Evolutionary conservation across 2,888 invertebrate species (phyloP), one percentile per base, ranked within the genome.

Genomic region (Tenthredo livida): DNA sequence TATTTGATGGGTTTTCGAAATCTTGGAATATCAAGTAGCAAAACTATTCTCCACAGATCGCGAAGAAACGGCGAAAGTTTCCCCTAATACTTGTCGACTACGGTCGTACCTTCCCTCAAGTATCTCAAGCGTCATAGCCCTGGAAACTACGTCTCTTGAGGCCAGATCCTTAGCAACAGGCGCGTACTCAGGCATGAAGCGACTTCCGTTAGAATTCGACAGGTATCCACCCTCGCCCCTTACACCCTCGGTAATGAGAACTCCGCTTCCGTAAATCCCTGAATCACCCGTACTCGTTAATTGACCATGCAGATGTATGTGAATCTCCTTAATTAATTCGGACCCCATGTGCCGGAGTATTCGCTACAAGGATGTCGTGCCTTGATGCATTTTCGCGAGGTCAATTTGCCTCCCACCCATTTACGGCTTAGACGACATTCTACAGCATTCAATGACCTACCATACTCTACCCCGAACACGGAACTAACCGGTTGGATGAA

Each of bases 81-180:
- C 25, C 21, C 58, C 37, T 3, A 47, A 43, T 25, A 47, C 47
- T 43, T 67, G 25, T 47, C 33, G 33, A 33, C 33, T 33, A 2
- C 2, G 29, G 33, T 33, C 86, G 84, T 87, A 94, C 94, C 94
- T 93, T 94, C 98, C 98, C 94, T 98, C 99, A 94, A 98, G 95
- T 88, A 99, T 98, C 94, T 99, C 99, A 86, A 99, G 96, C 33
- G 99, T 99, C 96, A 99, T 99, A 37, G 99, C 96, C 72, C 99
- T 95, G 0, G 98, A 98, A 0, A 99, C 99, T 58, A 99, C 98
- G 94, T 99, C 99, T 80, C 99, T 96, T 10, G 98, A 98, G 29
- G 99, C 99, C 87, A 99, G 95, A 94, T 99, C 99, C 94, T 99
- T 99, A 58, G 99, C 99, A 37, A 97, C 97, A 0, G 99, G 99